Evolutionary conservation across 1,140 invertebrate species (phyloP).

Genomic region (Araneus ventricosus): DNA sequence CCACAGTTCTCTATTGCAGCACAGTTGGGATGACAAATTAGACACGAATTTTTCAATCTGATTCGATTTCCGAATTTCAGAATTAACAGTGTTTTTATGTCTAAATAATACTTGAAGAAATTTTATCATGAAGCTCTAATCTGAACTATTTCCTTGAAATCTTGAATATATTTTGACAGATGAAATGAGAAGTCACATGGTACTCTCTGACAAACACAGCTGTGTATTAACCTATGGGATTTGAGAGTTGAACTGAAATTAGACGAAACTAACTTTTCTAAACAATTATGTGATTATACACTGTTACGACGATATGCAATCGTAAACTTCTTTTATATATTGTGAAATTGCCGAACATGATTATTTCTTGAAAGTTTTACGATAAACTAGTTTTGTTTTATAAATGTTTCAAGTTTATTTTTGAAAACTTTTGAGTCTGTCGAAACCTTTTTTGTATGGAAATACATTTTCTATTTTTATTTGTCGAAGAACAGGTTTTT

Average conservation of each 20-base stretch:
- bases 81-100: no score
- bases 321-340: not conserved
- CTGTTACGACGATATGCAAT: not conserved
- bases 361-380: not conserved
- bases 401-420: not conserved
- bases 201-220: not conserved
- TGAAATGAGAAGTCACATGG: not conserved
- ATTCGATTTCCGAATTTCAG: no score
- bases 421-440: not conserved
- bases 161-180: no score
- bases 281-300: slow-evolving; percentile 1
- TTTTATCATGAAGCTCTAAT: no score
- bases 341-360: not conserved
- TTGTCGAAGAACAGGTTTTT: not conserved
- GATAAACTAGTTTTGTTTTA: not conserved
- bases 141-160: no score
- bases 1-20: no score
- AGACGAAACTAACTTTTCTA: not conserved
- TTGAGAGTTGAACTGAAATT: not conserved
- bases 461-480: not conserved
- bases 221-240: not conserved
- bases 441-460: not conserved
- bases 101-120: no score
- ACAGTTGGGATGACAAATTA: no score
- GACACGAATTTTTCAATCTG: no score